Base-by-base conservation (phyloP, 2,797 vertebrate genomes). In the Hozukius guyotensis region DNA sequence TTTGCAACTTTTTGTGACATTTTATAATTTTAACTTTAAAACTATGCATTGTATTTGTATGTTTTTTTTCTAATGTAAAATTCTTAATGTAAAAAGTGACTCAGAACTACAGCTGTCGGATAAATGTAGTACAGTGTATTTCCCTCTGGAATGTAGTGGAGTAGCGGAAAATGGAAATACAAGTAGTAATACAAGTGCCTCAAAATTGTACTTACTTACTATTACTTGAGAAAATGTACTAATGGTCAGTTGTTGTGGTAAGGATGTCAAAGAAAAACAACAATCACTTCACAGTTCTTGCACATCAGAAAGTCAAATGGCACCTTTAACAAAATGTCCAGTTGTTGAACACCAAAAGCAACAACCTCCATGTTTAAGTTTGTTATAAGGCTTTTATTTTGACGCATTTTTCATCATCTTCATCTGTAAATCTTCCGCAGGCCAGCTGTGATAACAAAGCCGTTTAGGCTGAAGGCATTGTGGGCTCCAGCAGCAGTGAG, bases 401-500 rank as follows among this genome's bases (percentile, higher is more conserved):
- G 60, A 78, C 31, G 34, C 8, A 18, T 49, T 31, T 49, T 42
- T 36, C 78, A 75, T 84, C 64, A 25, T 60, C 22, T 25, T 84
- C 64, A 24, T 16, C 46, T 24, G 4, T 62, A 36, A 75, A 67
- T 59, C 49, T 38, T 59, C 32, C 1, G 5, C 27, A 20, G 20
- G 63, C 32, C 0, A 10, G 29, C 65, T 29, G 76, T 29, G 64
- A 77, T 72, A 61, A 78, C 29, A 62, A 32, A 70, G 38, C 42
- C 29, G 20, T 31, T 5, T 7, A n/a, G 46, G 53, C 72, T 52
- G 22, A 13, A 38, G 62, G 75, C 53, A 1, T 25, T 78, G 80
- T 64, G 46, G 24, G 32, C 34, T 73, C 70, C 78, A 60, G 78
- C 75, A 79, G 77, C 70, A 69, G 77, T 18, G 49, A 65, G 85